Base-by-base conservation (phyloP, 2,113 vertebrate species). In the Pterocles gutturalis region DNA sequence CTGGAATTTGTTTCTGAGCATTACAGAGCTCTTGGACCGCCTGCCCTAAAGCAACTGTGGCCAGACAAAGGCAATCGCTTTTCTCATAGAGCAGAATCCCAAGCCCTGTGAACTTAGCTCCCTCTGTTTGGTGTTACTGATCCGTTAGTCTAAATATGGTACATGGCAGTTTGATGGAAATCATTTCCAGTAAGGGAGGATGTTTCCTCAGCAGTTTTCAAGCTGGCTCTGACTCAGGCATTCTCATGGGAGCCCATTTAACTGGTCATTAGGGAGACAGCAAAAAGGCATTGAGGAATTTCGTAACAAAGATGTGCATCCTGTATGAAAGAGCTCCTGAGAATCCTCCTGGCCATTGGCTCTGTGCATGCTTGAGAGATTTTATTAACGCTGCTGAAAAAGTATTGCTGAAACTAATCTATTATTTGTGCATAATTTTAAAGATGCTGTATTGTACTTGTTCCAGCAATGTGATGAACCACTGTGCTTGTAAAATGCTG, bases 101-200 rank as follows among this genome's bases (percentile, higher is more conserved):
- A 89, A 97, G 95, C 73, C 61, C 95, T 51, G 95, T 81, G 92
- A 97, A 96, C 93, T 88, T 93, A 96, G 97, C 87, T 96, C 90
- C 89, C 96, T 95, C 87, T 96, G 94, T 95, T 97, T 96, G 96
- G 96, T 89, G 71, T 96, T 95, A 89, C 97, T 93, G 93, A 96
- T 96, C 96, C 33, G 14, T 92, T 93, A 81, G 96, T 96, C 98
- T 98, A 98, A 98, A 98, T 97, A 97, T 88, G 97, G 98, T 96
- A 94, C 96, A 55, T 70, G 96, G 97, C 97, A 95, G 96, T 90
- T 97, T 81, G 97, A 97, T 98, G 98, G 97, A 97, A 98, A 98
- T 98, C 97, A 98, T 98, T 99, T 98, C 98, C 98, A 98, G 98
- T 98, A 98, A 99, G 97, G 96, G 97, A 98, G 98, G 98, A 98